Evolutionary conservation across 1,140 invertebrate species (phyloP), one percentile per base, ranked within the genome.

Genomic region (Scaptomyza pallida): DNA sequence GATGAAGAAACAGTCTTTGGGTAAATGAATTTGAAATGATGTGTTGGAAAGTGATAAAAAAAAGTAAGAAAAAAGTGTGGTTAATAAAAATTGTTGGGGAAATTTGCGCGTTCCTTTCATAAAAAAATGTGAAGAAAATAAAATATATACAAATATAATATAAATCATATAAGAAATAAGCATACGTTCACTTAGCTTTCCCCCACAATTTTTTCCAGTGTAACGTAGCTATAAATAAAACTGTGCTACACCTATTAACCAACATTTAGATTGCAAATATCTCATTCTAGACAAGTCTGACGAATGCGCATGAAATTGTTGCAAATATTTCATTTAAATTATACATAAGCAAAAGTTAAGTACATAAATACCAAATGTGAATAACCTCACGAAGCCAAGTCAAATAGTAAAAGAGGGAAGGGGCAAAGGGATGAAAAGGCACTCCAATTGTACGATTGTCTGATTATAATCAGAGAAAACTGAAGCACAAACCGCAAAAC

Each of bases 401-500:
- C 9, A 13, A 13, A 23, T 16, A 43, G 12, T 37, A 6, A 17
- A 12, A 17, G 5, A 21, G 15, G 40, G 15, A 21, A 19, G 26
- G 2, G 30, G 16, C 33, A 2, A 1, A n/a, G 8, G 51, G 54
- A 26, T 15, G 10, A 30, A 45, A 17, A 35, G 44, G 45, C 65
- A 76, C 78, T 79, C 61, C 70, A 86, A 86, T 86, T 81, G 72
- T 85, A 78, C 77, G 77, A 86, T 81, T 86, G 82, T 81, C 81
- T 80, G 81, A 86, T 88, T 86, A 86, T 88, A 74, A 30, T 30
- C 26, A 30, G 26, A 30, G 26, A 30, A 6, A 26, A 6, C 6
- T 2, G 26, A 8, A 72, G 82, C 47, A 45, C 81, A 26, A 65
- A 88, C 82, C 82, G 78, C 82, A 88, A 88, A 82, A 89, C 83